A percentile compares a stretch with the other conserved stretches of the same genome.
Conservation (phyloP, 23 tunicate genomes). For the Trididemnum nubilum region DNA sequence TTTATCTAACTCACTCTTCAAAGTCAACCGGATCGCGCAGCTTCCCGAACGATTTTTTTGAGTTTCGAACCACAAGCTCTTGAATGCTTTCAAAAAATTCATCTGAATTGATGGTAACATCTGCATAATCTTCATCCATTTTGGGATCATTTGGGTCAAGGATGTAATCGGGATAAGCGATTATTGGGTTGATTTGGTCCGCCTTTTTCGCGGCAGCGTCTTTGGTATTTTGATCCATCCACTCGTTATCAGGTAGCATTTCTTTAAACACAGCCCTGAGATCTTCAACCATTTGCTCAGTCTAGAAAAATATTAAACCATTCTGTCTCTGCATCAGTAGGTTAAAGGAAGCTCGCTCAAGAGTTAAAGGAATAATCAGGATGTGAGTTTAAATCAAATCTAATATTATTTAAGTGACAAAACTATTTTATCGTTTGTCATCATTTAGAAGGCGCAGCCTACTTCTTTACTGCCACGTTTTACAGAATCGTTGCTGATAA, state of each 20-base stretch:
- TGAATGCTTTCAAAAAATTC: constrained; percentile 57
- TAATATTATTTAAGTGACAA: too few species aligned
- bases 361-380: too few species aligned
- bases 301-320: too few species aligned
- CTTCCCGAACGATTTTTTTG: constrained; percentile 16
- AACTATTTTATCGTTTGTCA: too few species aligned
- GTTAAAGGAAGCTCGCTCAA: too few species aligned
- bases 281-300: constrained; percentile 78
- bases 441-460: too few species aligned
- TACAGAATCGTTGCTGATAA: too few species aligned
- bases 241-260: constrained; percentile 66
- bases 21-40: constrained; percentile 63
- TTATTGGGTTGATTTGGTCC: constrained; percentile 49
- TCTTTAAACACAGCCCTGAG: constrained; percentile 62
- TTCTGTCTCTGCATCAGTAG: too few species aligned
- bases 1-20: constrained; percentile 72
- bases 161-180: constrained; percentile 94
- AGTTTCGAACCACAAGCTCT: not conserved
- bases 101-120: not conserved
- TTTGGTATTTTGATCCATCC: constrained; percentile 93
- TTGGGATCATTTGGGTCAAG: constrained; percentile 42
- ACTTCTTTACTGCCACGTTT: too few species aligned
- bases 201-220: constrained; percentile 59
- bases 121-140: constrained; percentile 65
- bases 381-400: too few species aligned